Evolutionary conservation across 2,797 vertebrate species (phyloP), one percentile per base, ranked within the genome.

Genomic region (Natrix natrix): DNA sequence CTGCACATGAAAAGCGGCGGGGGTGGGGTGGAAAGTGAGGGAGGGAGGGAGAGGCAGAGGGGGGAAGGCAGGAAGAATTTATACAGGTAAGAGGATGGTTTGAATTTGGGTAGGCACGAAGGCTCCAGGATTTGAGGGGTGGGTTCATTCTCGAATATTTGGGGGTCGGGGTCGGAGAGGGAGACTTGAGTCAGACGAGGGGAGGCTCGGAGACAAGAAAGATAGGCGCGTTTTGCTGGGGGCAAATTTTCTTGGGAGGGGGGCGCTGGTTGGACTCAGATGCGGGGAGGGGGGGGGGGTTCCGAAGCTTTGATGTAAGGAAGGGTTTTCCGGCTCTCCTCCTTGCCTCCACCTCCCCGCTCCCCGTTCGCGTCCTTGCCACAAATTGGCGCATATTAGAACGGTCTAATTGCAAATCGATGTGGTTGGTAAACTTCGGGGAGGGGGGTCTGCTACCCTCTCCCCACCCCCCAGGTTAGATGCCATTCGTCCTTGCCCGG

Each of bases 351-450:
- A 0, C 4, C 16, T 8, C 28, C 0, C 6, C 12, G 89, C 22
- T 60, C 92, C 92, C 89, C 86, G 26, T 78, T 74, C 22, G 37
- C 93, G 91, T 92, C 93, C 93, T 94, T 90, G 78, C 91, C 88
- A 88, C 83, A 95, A 94, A 91, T 93, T 92, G 94, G 93, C 89
- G 91, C 95, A 98, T 98, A 98, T 98, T 98, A 98, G 98, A 97
- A 97, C 96, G 97, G 97, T 97, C 98, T 98, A 98, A 98, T 98
- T 98, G 98, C 98, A 98, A 98, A 98, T 98, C 98, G 97, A 98
- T 98, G 98, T 95, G 92, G 97, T 56, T 86, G 97, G 97, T 86
- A 97, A 97, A 97, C 98, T 98, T 97, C 96, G 97, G 98, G 98
- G 98, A 98, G 97, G 37, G 37, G 17, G 1, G 37, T 0, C 98